Base-by-base conservation (phyloP, 1,140 invertebrate species). In the Leucophenga varia region DNA sequence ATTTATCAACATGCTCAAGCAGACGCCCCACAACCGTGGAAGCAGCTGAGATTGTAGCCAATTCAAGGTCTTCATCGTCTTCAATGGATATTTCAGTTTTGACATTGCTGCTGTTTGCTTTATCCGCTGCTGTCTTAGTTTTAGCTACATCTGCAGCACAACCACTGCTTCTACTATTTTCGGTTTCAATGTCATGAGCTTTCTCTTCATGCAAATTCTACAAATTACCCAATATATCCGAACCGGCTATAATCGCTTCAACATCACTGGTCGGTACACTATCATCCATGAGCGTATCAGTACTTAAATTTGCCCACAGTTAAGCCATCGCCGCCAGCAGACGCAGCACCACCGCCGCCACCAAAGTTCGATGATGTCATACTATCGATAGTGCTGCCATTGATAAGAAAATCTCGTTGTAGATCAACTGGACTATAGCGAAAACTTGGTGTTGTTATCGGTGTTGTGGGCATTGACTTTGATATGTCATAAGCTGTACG, bases 401-500 rank as follows among this genome's bases (percentile, higher is more conserved):
- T 82, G 28, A 82, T 81, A 6, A 82, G 76, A 54, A 80, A 82
- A 59, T 82, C 81, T 50, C 79, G 70, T 41, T 79, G 79, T 47
- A 68, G 46, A 25, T 75, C 72, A 0, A 56, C 53, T 4, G 73
- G 65, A 57, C 80, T 82, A 57, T 84, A 84, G 31, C 80, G 81
- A 59, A 84, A 85, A 14, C 81, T 76, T n/a, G 71, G 76, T 19
- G 64, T 72, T 8, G 65, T 69, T 43, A 70, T 74, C 22, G 84
- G 83, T 30, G 83, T 86, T 2, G 82, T 83, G 35, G 84, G 83
- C 72, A 84, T 83, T 1, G 83, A 84, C 55, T 83, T 82, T 2
- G 82, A 84, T 38, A 78, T 79, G 54, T 76, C 68, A 34, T 68
- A 50, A 1, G 54, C 42, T 40, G 54, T 60, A 19, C 64, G 57